Evolutionary conservation across 2,113 vertebrate genomes (phyloP), one percentile per base, ranked within the genome.

Genomic region (Neolamprologus sp.): DNA sequence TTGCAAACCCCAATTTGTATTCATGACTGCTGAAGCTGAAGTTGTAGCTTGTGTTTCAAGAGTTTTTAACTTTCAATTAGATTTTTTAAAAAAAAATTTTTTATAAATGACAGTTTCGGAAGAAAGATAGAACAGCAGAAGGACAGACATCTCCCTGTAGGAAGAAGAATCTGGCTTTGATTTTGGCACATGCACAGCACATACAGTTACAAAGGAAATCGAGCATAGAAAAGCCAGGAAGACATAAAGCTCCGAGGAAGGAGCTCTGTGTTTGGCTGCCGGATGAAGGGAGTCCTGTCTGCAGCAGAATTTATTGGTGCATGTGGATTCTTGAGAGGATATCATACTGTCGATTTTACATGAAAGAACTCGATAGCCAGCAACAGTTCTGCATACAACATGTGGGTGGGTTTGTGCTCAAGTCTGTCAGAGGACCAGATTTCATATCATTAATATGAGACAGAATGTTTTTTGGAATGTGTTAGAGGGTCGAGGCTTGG

Each of bases 301-400:
- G 84, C 19, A 82, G 30, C 65, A 83, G 60, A 84, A 90, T 94
- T 93, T 92, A 87, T 85, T 85, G 79, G 28, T 89, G 88, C 81
- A 85, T 51, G 58, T 87, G 83, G 33, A 83, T 26, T 51, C 82
- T 81, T 60, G 42, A 87, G 82, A 85, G 82, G 80, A 90, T 86
- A 75, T 91, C 88, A 91, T 91, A 88, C 80, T 84, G 84, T 90
- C 37, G 51, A 58, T 90, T 93, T 91, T 90, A 91, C 75, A 83
- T 87, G 75, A 83, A 63, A 85, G 75, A 75, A 73, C 26, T 47
- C 71, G 9, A 82, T 71, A 58, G 73, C 73, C 19, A 83, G 42
- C 49, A 54, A 81, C 49, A 84, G 26, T 14, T 54, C 42, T 83
- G 30, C 12, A 54, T 54, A 81, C 81, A 51, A 26, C 16, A 81